A percentile compares a stretch with the other conserved stretches of the same genome.
These are phyloP conservation scores for Diplodus puntazzo DNA, from an alignment of 2,797 vertebrate species.

Conservation along the genomic window DNA sequence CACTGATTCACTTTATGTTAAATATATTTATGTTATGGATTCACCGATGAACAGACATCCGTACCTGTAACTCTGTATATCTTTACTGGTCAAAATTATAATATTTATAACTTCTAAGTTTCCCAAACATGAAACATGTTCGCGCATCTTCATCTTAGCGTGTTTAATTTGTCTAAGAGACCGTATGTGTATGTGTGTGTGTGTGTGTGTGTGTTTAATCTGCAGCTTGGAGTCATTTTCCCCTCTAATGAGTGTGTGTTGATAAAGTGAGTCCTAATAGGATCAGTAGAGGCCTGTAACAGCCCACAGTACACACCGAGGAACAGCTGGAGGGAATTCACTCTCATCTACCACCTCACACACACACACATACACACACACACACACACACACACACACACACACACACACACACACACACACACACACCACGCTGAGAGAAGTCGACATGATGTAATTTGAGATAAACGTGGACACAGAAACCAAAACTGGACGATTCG, in stretches of 20 bases:
- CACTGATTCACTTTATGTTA: no score
- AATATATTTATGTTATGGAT: no score
- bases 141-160: background rate
- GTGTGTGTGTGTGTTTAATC: slow-evolving; percentile 23
- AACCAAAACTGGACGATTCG: no score
- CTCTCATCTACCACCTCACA: background rate
- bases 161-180: slow-evolving; percentile 13
- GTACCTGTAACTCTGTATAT: background rate
- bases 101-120: no score
- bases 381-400: slow-evolving; percentile 14
- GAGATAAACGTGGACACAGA: no score
- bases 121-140: background rate
- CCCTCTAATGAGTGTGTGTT: slow-evolving; percentile 43
- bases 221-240: slow-evolving; percentile 38
- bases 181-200: slow-evolving; percentile 2
- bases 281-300: slow-evolving; percentile 43
- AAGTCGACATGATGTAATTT: no score
- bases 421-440: no score
- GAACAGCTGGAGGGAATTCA: slow-evolving; percentile 35
- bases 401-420: slow-evolving; percentile 10
- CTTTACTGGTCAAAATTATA: no score
- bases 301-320: slow-evolving; percentile 21
- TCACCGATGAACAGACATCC: no score
- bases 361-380: background rate
- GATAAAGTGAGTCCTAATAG: slow-evolving; percentile 37